A percentile compares a stretch with the other conserved stretches of the same genome.
These are phyloP conservation scores for Homarus americanus DNA, from an alignment of 1,140 invertebrate species.

Conservation along the genomic window DNA sequence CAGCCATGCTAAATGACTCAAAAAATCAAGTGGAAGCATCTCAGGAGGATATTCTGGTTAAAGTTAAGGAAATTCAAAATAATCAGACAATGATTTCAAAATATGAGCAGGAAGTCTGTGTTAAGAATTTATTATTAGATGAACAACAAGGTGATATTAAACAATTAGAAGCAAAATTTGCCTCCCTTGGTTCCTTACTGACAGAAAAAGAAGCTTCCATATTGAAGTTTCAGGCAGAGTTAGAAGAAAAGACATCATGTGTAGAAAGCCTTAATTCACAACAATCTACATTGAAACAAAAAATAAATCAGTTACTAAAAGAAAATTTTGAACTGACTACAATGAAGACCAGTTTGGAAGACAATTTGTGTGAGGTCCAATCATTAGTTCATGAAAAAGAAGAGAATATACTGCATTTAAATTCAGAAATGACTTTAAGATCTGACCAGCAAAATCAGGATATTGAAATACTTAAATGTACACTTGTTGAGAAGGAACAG, in stretches of 20 bases:
- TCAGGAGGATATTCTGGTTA: conserved; percentile 28
- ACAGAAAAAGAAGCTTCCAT: conserved; percentile 51
- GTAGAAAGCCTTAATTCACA: conserved; percentile 28
- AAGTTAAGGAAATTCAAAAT: conserved; percentile 65
- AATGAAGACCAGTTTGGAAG: conserved; percentile 12
- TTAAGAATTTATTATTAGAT: conserved; percentile 57
- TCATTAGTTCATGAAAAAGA: conserved; percentile 40
- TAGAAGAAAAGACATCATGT: conserved; percentile 27
- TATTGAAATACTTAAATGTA: conserved; percentile 10
- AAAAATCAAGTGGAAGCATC: conserved; percentile 45
- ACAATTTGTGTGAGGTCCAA: conserved; percentile 21
- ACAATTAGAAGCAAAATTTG: conserved; percentile 18
- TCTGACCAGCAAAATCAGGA: conserved; percentile 23
- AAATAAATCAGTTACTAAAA: conserved; percentile 23
- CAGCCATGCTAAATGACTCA: conserved; percentile 76
- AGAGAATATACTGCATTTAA: conserved; percentile 18
- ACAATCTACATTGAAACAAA: conserved; percentile 25
- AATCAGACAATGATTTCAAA: conserved; percentile 67
- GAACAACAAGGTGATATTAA: conserved; percentile 14
- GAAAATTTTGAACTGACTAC: conserved; percentile 34
- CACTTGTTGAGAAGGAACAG: conserved; percentile 22
- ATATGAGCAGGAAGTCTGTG: conserved; percentile 70
- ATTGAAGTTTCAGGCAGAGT: conserved; percentile 24
- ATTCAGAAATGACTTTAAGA: conserved; percentile 32
- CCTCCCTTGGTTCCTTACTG: neutral